A percentile compares a stretch with the other conserved stretches of the same genome.
phyloP scores from a whole-genome alignment of 2,888 invertebrate genomes.

The Drosophila borborema region DNA sequence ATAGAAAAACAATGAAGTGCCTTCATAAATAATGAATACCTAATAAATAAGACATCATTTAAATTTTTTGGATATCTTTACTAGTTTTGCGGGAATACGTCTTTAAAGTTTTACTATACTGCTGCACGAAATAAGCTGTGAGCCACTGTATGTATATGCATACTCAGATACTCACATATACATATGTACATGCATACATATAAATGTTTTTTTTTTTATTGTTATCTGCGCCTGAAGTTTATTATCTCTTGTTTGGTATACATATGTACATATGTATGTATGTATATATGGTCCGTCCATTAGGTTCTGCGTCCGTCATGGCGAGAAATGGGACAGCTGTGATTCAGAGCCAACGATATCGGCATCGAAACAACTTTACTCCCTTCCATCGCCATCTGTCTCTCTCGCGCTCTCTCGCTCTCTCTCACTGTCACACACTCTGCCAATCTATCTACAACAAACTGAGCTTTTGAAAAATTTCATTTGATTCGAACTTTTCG shows the following conservation, averaged over 20 bases:
- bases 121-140: too few species aligned
- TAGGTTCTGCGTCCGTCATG: conserved; percentile 40
- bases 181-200: not conserved
- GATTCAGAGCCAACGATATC: conserved; percentile 45
- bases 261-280: not conserved
- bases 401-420: not conserved
- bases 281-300: conserved; percentile 32
- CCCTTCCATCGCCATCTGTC: not conserved
- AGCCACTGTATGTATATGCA: too few species aligned
- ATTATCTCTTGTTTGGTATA: conserved; percentile 58
- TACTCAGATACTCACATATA: conserved; percentile 4
- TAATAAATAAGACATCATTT: too few species aligned
- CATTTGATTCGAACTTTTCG: conserved; percentile 11
- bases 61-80: too few species aligned
- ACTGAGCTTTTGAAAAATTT: conserved; percentile 12
- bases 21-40: too few species aligned
- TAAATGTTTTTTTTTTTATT: conserved; percentile 33
- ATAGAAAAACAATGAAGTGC: too few species aligned
- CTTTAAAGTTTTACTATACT: too few species aligned
- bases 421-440: not conserved
- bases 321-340: conserved; percentile 67
- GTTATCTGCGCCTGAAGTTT: conserved; percentile 65
- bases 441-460: not conserved
- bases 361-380: conserved; percentile 23
- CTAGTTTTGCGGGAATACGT: too few species aligned